These are phyloP conservation scores for Peucedramus taeniatus DNA, from an alignment of 2,113 vertebrate species.

Conservation along the genomic window DNA sequence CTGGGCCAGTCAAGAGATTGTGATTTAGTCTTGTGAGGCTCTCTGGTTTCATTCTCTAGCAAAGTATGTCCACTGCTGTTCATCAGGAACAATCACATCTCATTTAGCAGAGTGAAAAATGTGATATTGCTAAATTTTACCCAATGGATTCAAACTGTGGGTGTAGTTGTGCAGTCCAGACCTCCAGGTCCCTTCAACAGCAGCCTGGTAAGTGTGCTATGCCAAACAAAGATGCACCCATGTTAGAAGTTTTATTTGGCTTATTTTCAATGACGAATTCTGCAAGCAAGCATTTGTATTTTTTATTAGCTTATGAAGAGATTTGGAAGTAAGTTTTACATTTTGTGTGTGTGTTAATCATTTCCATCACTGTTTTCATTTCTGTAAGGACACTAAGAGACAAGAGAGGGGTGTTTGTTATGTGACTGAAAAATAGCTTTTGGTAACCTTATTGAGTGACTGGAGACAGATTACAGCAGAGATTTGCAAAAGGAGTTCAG, in stretches of 20 bases:
- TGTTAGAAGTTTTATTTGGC: not conserved
- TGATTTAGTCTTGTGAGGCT: not conserved
- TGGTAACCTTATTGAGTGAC: not conserved
- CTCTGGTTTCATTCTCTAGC: not conserved
- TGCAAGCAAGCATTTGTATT: not conserved
- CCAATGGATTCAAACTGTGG: not conserved
- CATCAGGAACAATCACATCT: not conserved
- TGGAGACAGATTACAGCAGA: not conserved
- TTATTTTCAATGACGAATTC: not conserved
- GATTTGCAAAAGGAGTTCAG: not conserved
- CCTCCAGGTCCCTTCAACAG: not conserved
- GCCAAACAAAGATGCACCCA: not conserved
- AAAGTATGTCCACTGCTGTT: not conserved
- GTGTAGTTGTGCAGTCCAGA: not conserved
- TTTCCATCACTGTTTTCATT: not conserved
- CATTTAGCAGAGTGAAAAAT: not conserved
- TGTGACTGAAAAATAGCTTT: not conserved
- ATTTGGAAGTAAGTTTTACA: not conserved
- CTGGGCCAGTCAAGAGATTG: not conserved
- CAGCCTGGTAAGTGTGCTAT: not conserved
- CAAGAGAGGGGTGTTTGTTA: not conserved
- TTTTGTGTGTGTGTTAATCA: not conserved
- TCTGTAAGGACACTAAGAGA: not conserved
- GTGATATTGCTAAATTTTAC: not conserved
- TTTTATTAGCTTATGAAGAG: not conserved